Base-by-base conservation (phyloP, 2,888 invertebrate species). In the Xylota sylvarum region DNA sequence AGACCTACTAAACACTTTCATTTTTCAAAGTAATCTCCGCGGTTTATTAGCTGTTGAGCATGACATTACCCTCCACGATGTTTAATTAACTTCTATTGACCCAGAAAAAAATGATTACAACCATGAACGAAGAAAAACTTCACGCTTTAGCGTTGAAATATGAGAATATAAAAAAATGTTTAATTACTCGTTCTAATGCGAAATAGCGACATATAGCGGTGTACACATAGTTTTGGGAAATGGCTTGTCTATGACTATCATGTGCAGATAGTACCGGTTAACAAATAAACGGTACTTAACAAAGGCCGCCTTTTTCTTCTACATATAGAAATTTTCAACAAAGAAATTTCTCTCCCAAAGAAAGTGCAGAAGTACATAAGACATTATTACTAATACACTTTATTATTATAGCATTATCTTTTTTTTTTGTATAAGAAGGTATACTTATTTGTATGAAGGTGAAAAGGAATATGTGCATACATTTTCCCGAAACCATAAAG, bases 301-400 rank as follows among this genome's bases (percentile, higher is more conserved):
- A 73, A 69, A 84, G 60, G 55, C 73, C 17, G 79, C 43, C 46
- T 69, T 83, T 67, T 82, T 48, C 43, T 40, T 69, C 55, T 46
- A n/a, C n/a, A n/a, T n/a, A 72, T 58, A 76, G 64, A 65, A 50
- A 69, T 32, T 60, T 52, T 7, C 37, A 73, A 73, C 62, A 65
- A 84, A 84, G 60, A 84, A 79, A 84, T 84, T 84, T 84, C 83
- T 84, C 83, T 84, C 83, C 78, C 83, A 79, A 84, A 74, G 83
- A 84, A 84, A 84, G 83, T 84, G 74, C 40, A 69, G 64, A 56
- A 48, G 37, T 9, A 64, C 48, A 27, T 19, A 48, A 23, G n/a
- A 14, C 58, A 35, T 46, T 17, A 14, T 27, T 35, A 12, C 23
- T 60, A 50, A 14, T 50, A 27, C 35, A 37, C 27, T 37, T 50